phyloP scores from a whole-genome alignment of 2,888 invertebrate species.

The Drosophila mercatorum region DNA sequence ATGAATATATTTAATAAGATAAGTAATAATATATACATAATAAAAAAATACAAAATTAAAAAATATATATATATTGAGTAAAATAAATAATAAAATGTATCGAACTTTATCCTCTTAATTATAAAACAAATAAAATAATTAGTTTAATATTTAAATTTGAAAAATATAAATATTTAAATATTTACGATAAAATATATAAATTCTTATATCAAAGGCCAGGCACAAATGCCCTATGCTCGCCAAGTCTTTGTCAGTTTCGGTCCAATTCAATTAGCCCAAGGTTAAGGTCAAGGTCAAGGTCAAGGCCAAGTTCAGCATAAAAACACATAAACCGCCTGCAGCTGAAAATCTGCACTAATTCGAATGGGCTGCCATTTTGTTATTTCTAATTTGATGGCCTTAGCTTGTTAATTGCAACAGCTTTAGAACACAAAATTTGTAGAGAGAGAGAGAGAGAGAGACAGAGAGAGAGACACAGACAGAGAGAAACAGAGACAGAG shows the following conservation, averaged over 20 bases:
- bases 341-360: neutral
- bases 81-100: too few relatives aligned
- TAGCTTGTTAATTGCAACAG: neutral
- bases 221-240: neutral
- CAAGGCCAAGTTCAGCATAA: neutral
- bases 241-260: neutral
- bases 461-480: too few relatives aligned
- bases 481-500: too few relatives aligned
- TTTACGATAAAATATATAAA: neutral
- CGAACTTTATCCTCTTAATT: too few relatives aligned
- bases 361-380: neutral
- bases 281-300: neutral
- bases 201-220: neutral
- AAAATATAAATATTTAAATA: neutral
- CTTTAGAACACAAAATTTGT: neutral
- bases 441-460: neutral
- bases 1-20: too few relatives aligned
- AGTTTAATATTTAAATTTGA: neutral
- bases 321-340: neutral
- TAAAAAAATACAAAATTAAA: too few relatives aligned
- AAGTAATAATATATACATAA: too few relatives aligned
- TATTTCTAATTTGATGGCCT: conserved; percentile 2
- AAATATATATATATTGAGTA: too few relatives aligned
- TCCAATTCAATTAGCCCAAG: neutral
- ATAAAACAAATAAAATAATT: neutral